phyloP scores from a whole-genome alignment of 2,113 vertebrate genomes.

The Psittacula cyanocephala region DNA sequence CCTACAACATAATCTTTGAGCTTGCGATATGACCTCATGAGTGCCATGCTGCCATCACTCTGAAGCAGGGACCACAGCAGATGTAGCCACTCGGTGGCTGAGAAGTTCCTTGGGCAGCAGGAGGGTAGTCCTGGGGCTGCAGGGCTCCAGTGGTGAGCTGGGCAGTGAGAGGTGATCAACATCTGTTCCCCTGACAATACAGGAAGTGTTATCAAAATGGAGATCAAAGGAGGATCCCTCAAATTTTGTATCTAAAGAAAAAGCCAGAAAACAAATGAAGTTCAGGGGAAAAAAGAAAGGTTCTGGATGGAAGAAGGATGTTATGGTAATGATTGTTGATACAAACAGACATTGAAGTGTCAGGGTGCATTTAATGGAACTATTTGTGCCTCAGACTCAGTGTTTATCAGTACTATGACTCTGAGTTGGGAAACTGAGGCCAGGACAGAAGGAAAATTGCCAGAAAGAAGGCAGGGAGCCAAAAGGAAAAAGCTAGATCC shows the following conservation, averaged over 20 bases:
- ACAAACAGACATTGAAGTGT: background rate
- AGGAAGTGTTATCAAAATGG: background rate
- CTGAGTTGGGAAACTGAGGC: background rate
- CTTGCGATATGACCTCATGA: rapidly evolving
- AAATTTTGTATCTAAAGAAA: background rate
- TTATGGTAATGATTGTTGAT: background rate
- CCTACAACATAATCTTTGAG: background rate
- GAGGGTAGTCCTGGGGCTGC: background rate
- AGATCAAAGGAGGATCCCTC: background rate
- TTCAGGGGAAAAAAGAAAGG: background rate
- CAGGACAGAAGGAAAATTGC: background rate
- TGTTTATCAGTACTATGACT: background rate
- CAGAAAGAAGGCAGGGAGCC: background rate
- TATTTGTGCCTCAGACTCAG: rapidly evolving
- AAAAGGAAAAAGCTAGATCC: background rate
- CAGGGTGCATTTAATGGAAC: background rate
- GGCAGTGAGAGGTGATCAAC: background rate
- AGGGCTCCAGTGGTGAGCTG: background rate
- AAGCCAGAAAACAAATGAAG: background rate
- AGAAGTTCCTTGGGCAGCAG: background rate
- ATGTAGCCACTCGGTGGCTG: background rate
- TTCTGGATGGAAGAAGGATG: background rate
- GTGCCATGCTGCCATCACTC: rapidly evolving
- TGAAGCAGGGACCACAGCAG: background rate
- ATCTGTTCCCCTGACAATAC: background rate